Percentiles rank a stretch among this genome's conserved stretches.
Conservation (phyloP, 2,797 vertebrate species). For the Sphaeramia orbicularis region DNA sequence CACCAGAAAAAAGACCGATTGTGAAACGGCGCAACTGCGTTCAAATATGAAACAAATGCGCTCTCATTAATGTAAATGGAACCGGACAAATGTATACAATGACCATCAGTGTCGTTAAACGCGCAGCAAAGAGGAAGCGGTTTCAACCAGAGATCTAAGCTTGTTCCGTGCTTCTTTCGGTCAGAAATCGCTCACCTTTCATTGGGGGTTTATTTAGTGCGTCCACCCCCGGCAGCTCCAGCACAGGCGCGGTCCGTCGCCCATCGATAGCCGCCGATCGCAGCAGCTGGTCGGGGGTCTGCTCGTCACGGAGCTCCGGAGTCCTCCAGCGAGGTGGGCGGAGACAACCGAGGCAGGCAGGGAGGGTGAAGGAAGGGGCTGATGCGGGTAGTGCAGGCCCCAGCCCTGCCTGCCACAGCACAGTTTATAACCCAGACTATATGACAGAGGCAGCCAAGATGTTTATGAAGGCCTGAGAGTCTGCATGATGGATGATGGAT, state of each 20-base stretch:
- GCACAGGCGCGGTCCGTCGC: conserved; percentile 30
- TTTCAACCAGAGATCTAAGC: too few relatives aligned
- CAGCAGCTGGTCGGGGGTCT: background rate
- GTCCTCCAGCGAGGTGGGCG: conserved; percentile 46
- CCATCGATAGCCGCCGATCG: conserved; percentile 20
- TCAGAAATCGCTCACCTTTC: conserved; percentile 25
- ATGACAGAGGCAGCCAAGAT: background rate
- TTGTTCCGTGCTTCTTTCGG: background rate
- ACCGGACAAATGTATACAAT: background rate
- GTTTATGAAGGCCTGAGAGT: background rate
- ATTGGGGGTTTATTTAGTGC: background rate
- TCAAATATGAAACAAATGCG: rapidly evolving
- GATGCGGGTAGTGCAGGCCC: conserved; percentile 1
- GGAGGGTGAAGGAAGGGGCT: conserved; percentile 1
- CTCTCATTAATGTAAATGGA: background rate
- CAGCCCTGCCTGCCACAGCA: background rate
- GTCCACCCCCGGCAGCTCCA: conserved; percentile 1
- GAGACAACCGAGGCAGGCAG: conserved; percentile 22
- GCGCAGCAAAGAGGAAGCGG: conserved; percentile 14
- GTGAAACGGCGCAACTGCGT: background rate
- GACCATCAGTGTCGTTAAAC: conserved; percentile 18
- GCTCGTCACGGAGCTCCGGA: conserved; percentile 13
- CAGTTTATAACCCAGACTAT: background rate
- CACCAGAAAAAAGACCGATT: too few relatives aligned
- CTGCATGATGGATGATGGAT: conserved; percentile 8